These are phyloP conservation scores for Periplaneta americana DNA, from an alignment of 1,140 invertebrate genomes.

Conservation along the genomic window DNA sequence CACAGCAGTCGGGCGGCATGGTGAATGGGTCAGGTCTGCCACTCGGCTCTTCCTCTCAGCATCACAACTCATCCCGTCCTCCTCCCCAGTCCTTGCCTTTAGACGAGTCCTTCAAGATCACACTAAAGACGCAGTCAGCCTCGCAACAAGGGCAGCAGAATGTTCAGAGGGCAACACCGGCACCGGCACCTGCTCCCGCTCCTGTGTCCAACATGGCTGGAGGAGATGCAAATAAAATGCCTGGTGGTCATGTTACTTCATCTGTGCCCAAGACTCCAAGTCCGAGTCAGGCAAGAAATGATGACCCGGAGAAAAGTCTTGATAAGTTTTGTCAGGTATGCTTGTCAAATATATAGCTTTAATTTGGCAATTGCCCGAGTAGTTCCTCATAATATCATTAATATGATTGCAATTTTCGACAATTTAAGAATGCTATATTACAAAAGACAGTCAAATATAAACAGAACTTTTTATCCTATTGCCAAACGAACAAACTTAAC, in stretches of 20 bases:
- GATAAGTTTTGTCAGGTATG: conserved; percentile 66
- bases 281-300: conserved; percentile 46
- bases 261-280: conserved; percentile 78
- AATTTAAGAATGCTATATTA: too few species aligned
- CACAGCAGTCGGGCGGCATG: conserved; percentile 41
- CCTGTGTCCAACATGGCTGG: neutral
- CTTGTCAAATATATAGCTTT: too few species aligned
- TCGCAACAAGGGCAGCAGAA: neutral
- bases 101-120: conserved; percentile 59
- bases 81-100: conserved; percentile 30
- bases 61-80: conserved; percentile 26
- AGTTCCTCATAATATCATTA: too few species aligned
- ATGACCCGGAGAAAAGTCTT: conserved; percentile 43
- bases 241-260: conserved; percentile 42
- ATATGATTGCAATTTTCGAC: too few species aligned
- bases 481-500: too few species aligned
- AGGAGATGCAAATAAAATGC: conserved; percentile 23
- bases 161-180: conserved; percentile 31
- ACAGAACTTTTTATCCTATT: too few species aligned
- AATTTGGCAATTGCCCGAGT: too few species aligned
- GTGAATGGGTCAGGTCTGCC: neutral
- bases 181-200: conserved; percentile 34
- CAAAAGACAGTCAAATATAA: too few species aligned
- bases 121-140: conserved; percentile 25
- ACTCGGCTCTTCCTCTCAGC: neutral